phyloP scores from a whole-genome alignment of 2,797 vertebrate genomes.

The Sandelia bainsii region DNA sequence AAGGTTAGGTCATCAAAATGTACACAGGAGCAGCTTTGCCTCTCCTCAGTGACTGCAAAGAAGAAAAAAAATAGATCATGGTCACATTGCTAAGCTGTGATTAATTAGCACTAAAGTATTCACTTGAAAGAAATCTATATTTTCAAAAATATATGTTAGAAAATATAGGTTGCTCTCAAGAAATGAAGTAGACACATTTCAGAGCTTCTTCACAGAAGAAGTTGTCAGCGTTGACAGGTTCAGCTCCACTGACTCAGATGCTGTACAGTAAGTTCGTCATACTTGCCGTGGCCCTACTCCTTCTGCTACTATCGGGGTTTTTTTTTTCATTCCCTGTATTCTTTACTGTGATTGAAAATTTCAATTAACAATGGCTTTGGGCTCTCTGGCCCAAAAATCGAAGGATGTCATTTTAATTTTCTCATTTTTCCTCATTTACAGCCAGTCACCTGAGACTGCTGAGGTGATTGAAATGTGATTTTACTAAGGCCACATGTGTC shows the following conservation, averaged over 20 bases:
- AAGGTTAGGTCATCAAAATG: neutral
- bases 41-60: neutral
- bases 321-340: conserved; percentile 23
- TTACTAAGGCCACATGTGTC: conserved; percentile 40
- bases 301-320: neutral
- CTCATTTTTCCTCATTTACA: conserved; percentile 75
- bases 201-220: conserved; percentile 37
- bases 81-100: neutral
- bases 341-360: conserved; percentile 62
- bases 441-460: conserved; percentile 65
- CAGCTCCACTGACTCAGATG: conserved; percentile 39
- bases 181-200: neutral
- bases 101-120: conserved; percentile 2
- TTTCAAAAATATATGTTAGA: neutral
- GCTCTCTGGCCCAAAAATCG: conserved; percentile 50
- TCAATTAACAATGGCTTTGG: conserved; percentile 64
- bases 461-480: conserved; percentile 74
- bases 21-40: conserved; percentile 1
- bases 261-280: conserved; percentile 18
- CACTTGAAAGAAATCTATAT: neutral
- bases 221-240: conserved; percentile 51
- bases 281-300: neutral
- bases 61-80: neutral
- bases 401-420: conserved; percentile 69
- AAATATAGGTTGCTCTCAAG: too few relatives aligned